Conservation (phyloP, 2,888 invertebrate species). For the Julus scandinavius region DNA sequence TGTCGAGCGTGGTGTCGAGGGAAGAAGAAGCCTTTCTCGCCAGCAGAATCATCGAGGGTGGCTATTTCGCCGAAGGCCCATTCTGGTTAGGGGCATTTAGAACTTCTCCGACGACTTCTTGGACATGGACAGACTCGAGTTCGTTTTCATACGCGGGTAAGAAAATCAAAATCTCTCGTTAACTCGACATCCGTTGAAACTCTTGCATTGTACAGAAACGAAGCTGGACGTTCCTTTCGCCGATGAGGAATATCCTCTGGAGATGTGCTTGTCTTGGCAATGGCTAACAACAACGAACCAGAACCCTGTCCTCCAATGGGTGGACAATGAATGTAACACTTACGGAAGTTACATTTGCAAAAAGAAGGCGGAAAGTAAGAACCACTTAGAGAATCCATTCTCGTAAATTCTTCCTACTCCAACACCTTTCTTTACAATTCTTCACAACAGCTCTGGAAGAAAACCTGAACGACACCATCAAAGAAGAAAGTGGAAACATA, state of each 20-base stretch:
- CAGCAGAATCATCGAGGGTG: background rate
- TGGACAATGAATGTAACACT: slow-evolving; percentile 58
- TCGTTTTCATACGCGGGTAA: background rate
- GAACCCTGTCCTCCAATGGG: background rate
- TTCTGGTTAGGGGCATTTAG: background rate
- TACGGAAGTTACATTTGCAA: slow-evolving; percentile 62
- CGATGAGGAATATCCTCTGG: background rate
- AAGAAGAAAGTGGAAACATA: slow-evolving; percentile 71
- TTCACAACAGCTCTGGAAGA: slow-evolving; percentile 57
- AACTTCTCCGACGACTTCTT: background rate
- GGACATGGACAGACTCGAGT: background rate
- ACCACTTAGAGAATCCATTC: background rate
- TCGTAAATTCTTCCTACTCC: background rate
- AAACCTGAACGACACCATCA: slow-evolving; percentile 58
- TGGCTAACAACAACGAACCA: background rate
- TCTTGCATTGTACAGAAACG: background rate
- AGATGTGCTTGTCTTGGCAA: slow-evolving; percentile 14
- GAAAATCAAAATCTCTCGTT: background rate
- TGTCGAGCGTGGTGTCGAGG: background rate
- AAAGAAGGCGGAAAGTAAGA: slow-evolving; percentile 61
- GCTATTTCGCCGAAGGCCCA: background rate
- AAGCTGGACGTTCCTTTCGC: background rate
- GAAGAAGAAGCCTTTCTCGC: background rate
- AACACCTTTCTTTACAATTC: slow-evolving; percentile 40
- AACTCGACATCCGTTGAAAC: too few species aligned